These are phyloP conservation scores for Etia nguti DNA, from an alignment of 2,113 vertebrate genomes.

Conservation along the genomic window DNA sequence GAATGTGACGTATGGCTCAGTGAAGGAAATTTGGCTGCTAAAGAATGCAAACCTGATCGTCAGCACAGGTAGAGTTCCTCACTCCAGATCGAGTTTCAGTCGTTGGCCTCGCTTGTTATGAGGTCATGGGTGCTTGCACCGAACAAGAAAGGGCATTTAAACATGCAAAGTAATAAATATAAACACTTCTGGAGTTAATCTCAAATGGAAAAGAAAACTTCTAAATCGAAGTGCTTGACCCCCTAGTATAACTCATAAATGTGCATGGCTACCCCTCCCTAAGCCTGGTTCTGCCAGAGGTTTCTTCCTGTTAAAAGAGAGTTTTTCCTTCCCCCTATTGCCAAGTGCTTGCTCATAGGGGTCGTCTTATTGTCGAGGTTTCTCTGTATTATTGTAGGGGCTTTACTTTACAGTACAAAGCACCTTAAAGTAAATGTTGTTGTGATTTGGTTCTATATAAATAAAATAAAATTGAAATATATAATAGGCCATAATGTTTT, in stretches of 20 bases:
- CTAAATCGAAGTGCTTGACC: background rate
- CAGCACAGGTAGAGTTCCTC: background rate
- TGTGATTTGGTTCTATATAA: background rate
- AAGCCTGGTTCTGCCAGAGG: background rate
- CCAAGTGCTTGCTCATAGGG: background rate
- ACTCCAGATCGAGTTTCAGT: background rate
- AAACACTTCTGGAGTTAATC: background rate
- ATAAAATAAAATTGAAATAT: background rate
- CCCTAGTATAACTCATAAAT: background rate
- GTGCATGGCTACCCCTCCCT: background rate
- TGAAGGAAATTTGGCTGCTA: background rate
- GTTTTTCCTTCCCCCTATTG: background rate
- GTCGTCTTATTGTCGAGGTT: background rate
- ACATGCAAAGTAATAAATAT: background rate
- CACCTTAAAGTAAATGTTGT: background rate
- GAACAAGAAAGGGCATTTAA: background rate
- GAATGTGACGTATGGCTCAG: background rate
- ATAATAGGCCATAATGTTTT: background rate
- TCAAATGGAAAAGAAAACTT: background rate
- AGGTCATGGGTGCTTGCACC: background rate
- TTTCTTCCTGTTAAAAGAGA: background rate
- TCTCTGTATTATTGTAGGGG: background rate
- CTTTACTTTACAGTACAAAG: background rate
- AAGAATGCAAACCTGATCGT: background rate
- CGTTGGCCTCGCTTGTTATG: background rate